Percentiles rank a stretch among this genome's conserved stretches.
phyloP scores from a whole-genome alignment of 2,888 invertebrate species.

The Cataglyphis albicans region DNA sequence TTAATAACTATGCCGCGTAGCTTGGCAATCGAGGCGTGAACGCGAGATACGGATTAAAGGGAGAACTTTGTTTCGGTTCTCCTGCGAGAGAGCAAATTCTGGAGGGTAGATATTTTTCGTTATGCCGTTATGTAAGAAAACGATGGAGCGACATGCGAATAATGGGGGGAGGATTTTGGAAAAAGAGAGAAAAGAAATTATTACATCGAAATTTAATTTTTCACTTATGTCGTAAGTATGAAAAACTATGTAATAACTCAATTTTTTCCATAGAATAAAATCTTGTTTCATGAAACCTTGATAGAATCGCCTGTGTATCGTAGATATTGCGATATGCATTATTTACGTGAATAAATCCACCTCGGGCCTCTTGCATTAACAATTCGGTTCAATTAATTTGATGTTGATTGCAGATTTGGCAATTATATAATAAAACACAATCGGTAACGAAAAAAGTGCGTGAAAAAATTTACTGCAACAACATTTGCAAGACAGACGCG shows the following conservation, averaged over 20 bases:
- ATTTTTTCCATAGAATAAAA: constrained; percentile 42
- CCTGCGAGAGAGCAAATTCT: constrained; percentile 65
- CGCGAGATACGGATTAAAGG: constrained; percentile 83
- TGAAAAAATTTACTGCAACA: not conserved
- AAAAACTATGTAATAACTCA: constrained; percentile 39
- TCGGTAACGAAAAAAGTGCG: not conserved
- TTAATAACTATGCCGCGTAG: constrained; percentile 82
- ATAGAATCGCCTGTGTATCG: constrained; percentile 10
- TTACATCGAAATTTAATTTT: constrained; percentile 48
- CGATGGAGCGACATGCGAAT: not conserved
- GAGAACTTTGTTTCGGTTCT: constrained; percentile 71
- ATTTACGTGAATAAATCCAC: not conserved
- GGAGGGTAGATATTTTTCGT: constrained; percentile 70
- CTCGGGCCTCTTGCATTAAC: constrained; percentile 1
- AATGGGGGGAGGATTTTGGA: constrained; percentile 7
- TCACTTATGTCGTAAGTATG: constrained; percentile 48
- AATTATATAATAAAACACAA: not conserved
- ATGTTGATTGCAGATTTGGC: not conserved
- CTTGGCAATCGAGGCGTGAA: constrained; percentile 82
- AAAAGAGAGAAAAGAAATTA: constrained; percentile 30
- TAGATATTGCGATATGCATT: not conserved
- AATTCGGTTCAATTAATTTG: not conserved
- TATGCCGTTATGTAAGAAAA: constrained; percentile 41
- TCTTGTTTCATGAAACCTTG: constrained; percentile 60
- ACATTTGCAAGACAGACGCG: constrained; percentile 23